Percentiles rank a stretch among this genome's conserved stretches.
phyloP scores from a whole-genome alignment of 2,113 vertebrate genomes.

The Sander vitreus region DNA sequence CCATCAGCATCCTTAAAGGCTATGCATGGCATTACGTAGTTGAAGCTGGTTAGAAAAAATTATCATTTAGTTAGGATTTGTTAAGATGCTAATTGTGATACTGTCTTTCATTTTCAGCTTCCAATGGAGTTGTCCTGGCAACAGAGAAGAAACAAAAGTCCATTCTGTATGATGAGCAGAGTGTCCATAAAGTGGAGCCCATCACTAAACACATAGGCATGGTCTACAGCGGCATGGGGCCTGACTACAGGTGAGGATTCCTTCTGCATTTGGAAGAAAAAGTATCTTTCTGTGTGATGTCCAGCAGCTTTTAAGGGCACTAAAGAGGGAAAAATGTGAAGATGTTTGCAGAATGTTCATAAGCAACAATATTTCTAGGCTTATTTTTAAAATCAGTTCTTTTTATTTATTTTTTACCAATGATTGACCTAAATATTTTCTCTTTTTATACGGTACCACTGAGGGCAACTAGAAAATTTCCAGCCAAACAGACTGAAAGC shows the following conservation, averaged over 20 bases:
- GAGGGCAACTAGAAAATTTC: no score
- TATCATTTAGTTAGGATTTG: neutral
- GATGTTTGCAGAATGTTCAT: neutral
- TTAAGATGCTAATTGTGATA: neutral
- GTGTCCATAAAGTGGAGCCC: conserved; percentile 98
- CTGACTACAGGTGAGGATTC: conserved; percentile 93
- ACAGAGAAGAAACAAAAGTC: conserved; percentile 99
- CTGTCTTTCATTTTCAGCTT: conserved; percentile 83
- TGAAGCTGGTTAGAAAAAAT: neutral
- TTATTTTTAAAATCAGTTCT: no score
- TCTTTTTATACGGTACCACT: no score
- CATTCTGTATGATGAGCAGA: conserved; percentile 97
- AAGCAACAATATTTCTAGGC: neutral
- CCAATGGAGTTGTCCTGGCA: conserved; percentile 97
- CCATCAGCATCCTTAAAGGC: neutral
- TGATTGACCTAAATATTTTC: no score
- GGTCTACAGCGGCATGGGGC: conserved; percentile 99
- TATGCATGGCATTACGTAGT: neutral
- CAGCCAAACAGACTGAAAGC: no score
- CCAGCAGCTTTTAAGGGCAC: neutral
- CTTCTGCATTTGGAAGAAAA: neutral
- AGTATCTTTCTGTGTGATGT: neutral
- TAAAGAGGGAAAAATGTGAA: neutral
- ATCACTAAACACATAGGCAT: conserved; percentile 99
- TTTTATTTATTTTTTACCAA: no score